Conservation (phyloP, 2,888 invertebrate genomes). For the Cephus pygmeus region DNA sequence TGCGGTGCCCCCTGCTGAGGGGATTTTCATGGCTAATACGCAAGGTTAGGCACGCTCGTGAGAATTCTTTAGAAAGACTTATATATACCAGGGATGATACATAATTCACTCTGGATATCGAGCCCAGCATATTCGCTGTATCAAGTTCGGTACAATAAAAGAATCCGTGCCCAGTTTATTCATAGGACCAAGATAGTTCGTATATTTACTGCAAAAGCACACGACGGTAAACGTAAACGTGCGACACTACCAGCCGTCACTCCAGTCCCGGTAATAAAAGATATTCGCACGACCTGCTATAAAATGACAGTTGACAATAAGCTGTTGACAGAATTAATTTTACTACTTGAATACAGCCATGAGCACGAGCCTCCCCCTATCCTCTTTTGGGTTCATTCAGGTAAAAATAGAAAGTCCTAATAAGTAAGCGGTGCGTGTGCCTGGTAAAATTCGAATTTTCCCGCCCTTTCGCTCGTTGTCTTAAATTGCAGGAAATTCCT, state of each 20-base stretch:
- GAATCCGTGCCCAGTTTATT: constrained; percentile 13
- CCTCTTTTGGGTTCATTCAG: constrained; percentile 17
- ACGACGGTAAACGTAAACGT: too few species aligned
- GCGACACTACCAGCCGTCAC: too few species aligned
- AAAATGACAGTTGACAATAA: constrained; percentile 54
- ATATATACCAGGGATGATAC: too few species aligned
- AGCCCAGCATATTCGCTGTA: too few species aligned
- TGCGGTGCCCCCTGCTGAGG: constrained; percentile 50
- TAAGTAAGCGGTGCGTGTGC: background rate
- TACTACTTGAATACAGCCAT: constrained; percentile 39
- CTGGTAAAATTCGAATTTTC: too few species aligned
- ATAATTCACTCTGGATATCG: too few species aligned
- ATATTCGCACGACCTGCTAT: constrained; percentile 50
- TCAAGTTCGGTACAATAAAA: constrained; percentile 43
- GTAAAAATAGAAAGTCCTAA: constrained; percentile 33
- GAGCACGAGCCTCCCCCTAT: constrained; percentile 6
- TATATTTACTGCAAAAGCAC: too few species aligned
- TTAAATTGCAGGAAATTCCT: too few species aligned
- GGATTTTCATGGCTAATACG: constrained; percentile 55
- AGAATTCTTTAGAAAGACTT: constrained; percentile 36
- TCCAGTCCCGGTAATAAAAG: too few species aligned
- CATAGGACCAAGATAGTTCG: too few species aligned
- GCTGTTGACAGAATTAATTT: constrained; percentile 59
- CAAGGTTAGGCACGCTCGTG: constrained; percentile 38
- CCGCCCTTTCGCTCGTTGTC: too few species aligned